Evolutionary conservation across 1,140 invertebrate species (phyloP).

Genomic region (Mesaphorura yosii): DNA sequence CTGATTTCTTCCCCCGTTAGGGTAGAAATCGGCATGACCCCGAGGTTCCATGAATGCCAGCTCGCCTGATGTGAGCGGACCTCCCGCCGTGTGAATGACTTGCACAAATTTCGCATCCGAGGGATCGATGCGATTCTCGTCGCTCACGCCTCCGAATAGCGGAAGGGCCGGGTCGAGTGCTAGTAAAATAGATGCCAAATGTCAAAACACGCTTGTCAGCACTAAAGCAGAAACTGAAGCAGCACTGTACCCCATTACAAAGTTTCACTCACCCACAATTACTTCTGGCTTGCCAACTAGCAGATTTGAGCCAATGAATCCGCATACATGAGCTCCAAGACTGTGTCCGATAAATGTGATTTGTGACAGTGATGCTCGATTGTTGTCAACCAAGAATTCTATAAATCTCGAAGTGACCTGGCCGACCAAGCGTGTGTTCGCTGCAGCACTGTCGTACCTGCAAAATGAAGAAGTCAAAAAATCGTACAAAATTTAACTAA

Average conservation of each 20-base stretch:
- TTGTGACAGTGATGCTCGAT: slow-evolving; percentile 36
- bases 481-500: background rate
- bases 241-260: no score
- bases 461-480: no score
- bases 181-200: no score
- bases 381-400: slow-evolving; percentile 38
- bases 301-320: slow-evolving; percentile 35
- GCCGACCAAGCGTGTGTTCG: slow-evolving; percentile 29
- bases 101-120: slow-evolving; percentile 43
- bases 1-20: slow-evolving; percentile 5
- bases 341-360: slow-evolving; percentile 59
- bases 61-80: slow-evolving; percentile 10
- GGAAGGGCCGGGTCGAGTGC: slow-evolving; percentile 6
- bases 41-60: slow-evolving; percentile 42
- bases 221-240: no score
- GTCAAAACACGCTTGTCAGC: no score
- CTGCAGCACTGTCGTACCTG: slow-evolving; percentile 19
- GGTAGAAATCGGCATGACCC: slow-evolving; percentile 51
- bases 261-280: no score
- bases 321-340: slow-evolving; percentile 46
- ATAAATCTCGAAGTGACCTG: slow-evolving; percentile 48
- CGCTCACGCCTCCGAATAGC: slow-evolving; percentile 1
- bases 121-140: slow-evolving; percentile 4
- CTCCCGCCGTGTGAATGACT: slow-evolving; percentile 52
- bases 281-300: slow-evolving; percentile 47